Percentiles rank a stretch among this genome's conserved stretches.
These are phyloP conservation scores for Muschampia plurimacula DNA, from an alignment of 2,888 invertebrate genomes.

Conservation along the genomic window DNA sequence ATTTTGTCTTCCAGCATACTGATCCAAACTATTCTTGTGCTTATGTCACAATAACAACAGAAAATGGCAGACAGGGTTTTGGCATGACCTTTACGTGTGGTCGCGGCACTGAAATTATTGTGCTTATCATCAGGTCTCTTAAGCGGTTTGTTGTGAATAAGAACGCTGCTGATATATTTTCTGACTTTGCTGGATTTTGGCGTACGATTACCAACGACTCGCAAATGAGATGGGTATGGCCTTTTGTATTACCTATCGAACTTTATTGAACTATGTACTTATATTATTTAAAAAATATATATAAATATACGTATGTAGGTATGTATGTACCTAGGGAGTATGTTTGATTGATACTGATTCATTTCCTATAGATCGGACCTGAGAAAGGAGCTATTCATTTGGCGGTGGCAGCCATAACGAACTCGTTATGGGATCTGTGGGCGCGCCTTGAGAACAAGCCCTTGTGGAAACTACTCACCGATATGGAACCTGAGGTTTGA, in stretches of 20 bases:
- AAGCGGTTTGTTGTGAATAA: conserved; percentile 89
- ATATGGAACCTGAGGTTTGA: conserved; percentile 91
- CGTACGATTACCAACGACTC: conserved; percentile 93
- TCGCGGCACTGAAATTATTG: conserved; percentile 95
- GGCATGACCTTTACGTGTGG: conserved; percentile 96
- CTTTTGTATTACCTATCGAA: not conserved
- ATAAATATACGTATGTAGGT: too few relatives aligned
- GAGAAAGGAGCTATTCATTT: conserved; percentile 96
- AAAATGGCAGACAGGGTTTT: conserved; percentile 88
- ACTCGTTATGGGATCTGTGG: conserved; percentile 97
- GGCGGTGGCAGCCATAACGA: conserved; percentile 95
- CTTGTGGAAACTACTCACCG: conserved; percentile 93
- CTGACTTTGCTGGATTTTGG: conserved; percentile 93
- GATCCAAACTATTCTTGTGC: conserved; percentile 97
- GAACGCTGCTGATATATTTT: conserved; percentile 89
- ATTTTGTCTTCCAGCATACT: conserved; percentile 86
- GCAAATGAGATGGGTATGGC: conserved; percentile 94
- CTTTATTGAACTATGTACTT: not conserved
- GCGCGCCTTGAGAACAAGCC: conserved; percentile 93
- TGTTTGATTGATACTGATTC: not conserved
- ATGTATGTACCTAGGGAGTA: too few relatives aligned
- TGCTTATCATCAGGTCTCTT: conserved; percentile 90
- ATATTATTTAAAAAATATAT: too few relatives aligned
- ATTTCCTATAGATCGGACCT: conserved; percentile 90
- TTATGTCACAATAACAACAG: conserved; percentile 92